Evolutionary conservation across 1,140 invertebrate species (phyloP), one percentile per base, ranked within the genome.

Genomic region (Eumeta japonica): DNA sequence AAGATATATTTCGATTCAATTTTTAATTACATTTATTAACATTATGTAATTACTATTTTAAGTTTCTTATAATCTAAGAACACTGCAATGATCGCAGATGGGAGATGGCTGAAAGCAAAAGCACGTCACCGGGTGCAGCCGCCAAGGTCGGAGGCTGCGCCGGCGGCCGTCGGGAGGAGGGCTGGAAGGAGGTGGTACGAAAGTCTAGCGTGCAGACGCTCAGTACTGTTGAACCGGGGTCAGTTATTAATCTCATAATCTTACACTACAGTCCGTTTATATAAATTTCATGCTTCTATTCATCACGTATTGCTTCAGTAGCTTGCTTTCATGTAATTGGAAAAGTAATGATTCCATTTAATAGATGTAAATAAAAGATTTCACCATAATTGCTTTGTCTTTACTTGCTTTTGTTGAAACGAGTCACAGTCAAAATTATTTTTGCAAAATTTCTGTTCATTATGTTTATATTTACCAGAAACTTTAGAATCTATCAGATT

Each of bases 101-200:
- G 59, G 67, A 72, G 48, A n/a, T n/a, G n/a, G 40, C 44, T 7
- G 67, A 70, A 13, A 46, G 34, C 33, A 72, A 70, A 39, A 67
- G 55, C 20, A 70, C 67, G 7, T 67, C 65, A 0, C 67, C 67
- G 0, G 67, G 67, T 29, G 5, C 20, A 7, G n/a, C n/a, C n/a
- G n/a, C n/a, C n/a, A n/a, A n/a, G n/a, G n/a, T n/a, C n/a, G 45
- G 57, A 18, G 54, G 49, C 16, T 45, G 49, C 77, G 75, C 46
- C 71, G 82, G 54, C 81, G 88, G 68, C 15, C 59, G 68, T 44
- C 80, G 90, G 34, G 94, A 97, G 51, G 94, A 97, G 62, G 94
- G 93, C 4, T 98, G 94, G 94, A 97, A 96, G 68, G 94, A 97
- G 79, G 93, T 97, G 7, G 90, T 93, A 4, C 77, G 94, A 58